These are phyloP conservation scores for Deilephila porcellus DNA, from an alignment of 2,888 invertebrate species.

Conservation along the genomic window DNA sequence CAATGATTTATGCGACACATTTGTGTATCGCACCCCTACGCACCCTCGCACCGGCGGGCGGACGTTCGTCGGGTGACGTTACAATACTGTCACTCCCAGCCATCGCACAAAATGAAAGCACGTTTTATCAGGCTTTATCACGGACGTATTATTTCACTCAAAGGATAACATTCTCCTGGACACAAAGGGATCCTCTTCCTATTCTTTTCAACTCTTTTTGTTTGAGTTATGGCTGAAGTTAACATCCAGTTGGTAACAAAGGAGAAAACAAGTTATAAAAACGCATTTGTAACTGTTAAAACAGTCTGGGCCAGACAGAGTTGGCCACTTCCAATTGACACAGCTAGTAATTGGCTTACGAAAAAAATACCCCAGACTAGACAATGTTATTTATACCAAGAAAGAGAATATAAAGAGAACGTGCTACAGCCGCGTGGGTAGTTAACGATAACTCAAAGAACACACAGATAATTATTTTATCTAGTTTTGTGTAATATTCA, in stretches of 20 bases:
- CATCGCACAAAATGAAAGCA: slow-evolving; percentile 62
- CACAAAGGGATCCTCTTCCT: slow-evolving; percentile 47
- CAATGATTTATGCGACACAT: slow-evolving; percentile 53
- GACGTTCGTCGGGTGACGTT: slow-evolving; percentile 53
- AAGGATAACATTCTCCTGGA: slow-evolving; percentile 52
- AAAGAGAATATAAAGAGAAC: not conserved
- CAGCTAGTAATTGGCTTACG: not conserved
- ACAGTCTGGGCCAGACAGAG: slow-evolving; percentile 46
- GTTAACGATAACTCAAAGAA: slow-evolving; percentile 5
- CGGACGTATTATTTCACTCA: slow-evolving; percentile 60
- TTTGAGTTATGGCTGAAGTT: slow-evolving; percentile 29
- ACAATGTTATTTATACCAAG: not conserved
- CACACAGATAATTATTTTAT: slow-evolving; percentile 12
- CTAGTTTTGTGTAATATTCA: not conserved
- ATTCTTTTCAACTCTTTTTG: slow-evolving; percentile 38
- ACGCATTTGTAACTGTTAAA: slow-evolving; percentile 42
- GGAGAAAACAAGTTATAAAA: slow-evolving; percentile 43
- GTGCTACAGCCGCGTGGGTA: not conserved
- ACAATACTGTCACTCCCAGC: slow-evolving; percentile 65
- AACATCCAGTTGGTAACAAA: slow-evolving; percentile 34
- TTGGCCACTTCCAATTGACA: slow-evolving; percentile 33
- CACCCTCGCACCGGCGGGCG: slow-evolving; percentile 34
- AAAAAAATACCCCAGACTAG: not conserved
- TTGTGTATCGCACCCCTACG: slow-evolving; percentile 35
- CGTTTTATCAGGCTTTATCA: slow-evolving; percentile 67